These are phyloP conservation scores for Caenorhabditis angaria DNA, from an alignment of 2,888 invertebrate species.

Conservation along the genomic window DNA sequence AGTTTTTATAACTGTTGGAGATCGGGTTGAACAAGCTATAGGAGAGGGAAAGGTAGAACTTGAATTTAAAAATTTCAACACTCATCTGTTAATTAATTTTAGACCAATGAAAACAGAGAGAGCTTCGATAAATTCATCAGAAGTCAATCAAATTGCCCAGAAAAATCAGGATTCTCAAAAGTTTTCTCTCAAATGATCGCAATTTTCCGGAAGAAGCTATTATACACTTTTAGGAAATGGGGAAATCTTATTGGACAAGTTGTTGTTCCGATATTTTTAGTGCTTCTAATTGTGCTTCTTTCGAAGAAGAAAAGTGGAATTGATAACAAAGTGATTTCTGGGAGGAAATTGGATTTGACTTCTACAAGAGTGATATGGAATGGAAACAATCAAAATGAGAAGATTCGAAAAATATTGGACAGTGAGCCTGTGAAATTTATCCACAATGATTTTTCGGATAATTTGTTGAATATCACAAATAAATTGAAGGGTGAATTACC, in stretches of 20 bases:
- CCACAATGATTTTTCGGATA: not conserved
- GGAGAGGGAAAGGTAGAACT: too few species aligned
- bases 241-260: constrained; percentile 48
- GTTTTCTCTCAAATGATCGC: constrained; percentile 22
- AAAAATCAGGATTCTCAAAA: constrained; percentile 18
- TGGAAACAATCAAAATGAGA: constrained; percentile 12
- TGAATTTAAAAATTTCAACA: too few species aligned
- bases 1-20: constrained; percentile 41
- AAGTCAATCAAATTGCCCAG: too few species aligned
- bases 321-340: too few species aligned
- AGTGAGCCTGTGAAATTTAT: constrained; percentile 12
- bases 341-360: too few species aligned
- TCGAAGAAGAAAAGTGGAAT: too few species aligned
- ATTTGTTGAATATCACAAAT: constrained; percentile 18
- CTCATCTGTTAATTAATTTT: too few species aligned
- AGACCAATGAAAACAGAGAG: too few species aligned
- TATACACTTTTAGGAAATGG: constrained; percentile 39
- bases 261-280: constrained; percentile 38
- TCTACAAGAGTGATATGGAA: too few species aligned
- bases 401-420: constrained; percentile 14
- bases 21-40: constrained; percentile 32
- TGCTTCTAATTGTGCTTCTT: constrained; percentile 32
- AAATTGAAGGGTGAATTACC: constrained; percentile 34
- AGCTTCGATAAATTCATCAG: too few species aligned
- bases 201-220: constrained; percentile 35